phyloP scores from a whole-genome alignment of 2,888 invertebrate genomes.

The Plagiodera versicolora region DNA sequence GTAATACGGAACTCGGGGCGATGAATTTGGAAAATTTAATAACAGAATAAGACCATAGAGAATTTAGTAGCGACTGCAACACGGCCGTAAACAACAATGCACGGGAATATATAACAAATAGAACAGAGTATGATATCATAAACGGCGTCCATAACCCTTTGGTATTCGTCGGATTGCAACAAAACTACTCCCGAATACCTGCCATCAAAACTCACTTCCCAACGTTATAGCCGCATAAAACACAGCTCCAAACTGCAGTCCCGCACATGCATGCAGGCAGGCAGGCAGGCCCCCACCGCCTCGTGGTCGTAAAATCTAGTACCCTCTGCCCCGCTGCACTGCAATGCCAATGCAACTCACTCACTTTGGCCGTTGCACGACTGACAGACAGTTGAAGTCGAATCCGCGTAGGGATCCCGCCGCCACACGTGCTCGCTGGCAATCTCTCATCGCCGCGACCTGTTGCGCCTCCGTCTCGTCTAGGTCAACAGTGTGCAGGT shows the following conservation, averaged over 20 bases:
- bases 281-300: constrained; percentile 39
- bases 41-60: constrained; percentile 46
- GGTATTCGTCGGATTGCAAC: constrained; percentile 50
- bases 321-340: constrained; percentile 49
- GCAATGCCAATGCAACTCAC: constrained; percentile 51
- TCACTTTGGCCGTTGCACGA: constrained; percentile 53
- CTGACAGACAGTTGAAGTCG: constrained; percentile 54
- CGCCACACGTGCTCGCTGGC: constrained; percentile 13
- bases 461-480: constrained; percentile 27
- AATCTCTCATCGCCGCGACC: constrained; percentile 19
- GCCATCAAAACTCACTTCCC: constrained; percentile 56
- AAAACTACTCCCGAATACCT: constrained; percentile 49
- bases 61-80: constrained; percentile 42
- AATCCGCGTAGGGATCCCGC: constrained; percentile 39
- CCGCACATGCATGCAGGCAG: too few species aligned
- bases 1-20: constrained; percentile 23
- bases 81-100: constrained; percentile 35
- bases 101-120: constrained; percentile 49
- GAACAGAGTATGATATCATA: constrained; percentile 51
- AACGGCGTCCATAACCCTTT: constrained; percentile 50
- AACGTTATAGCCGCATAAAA: constrained; percentile 55
- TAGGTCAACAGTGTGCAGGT: constrained; percentile 1
- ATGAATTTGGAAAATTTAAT: constrained; percentile 49
- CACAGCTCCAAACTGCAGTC: constrained; percentile 54
- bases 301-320: constrained; percentile 50